phyloP scores from a whole-genome alignment of 2,797 vertebrate species.

The Poeciliopsis gracilis region DNA sequence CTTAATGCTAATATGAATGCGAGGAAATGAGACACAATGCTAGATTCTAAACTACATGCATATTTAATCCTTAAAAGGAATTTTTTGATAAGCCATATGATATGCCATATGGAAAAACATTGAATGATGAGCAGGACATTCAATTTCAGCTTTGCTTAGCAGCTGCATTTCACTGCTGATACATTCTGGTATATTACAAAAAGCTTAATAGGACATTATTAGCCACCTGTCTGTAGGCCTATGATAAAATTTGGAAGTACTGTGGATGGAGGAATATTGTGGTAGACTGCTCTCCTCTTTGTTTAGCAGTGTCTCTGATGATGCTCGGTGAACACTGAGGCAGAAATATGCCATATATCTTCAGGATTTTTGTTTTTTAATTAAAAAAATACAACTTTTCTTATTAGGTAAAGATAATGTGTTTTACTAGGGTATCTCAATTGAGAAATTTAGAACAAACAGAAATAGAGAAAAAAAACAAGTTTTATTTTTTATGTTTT shows the following conservation, averaged over 20 bases:
- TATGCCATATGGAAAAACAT: conserved; percentile 69
- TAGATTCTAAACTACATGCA: conserved; percentile 41
- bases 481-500: too few relatives aligned
- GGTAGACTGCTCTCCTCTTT: not conserved
- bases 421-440: not conserved
- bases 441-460: not conserved
- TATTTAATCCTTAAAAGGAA: conserved; percentile 60
- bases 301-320: not conserved
- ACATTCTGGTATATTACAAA: conserved; percentile 68
- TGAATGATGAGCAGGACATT: conserved; percentile 71
- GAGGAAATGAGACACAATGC: conserved; percentile 65
- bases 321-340: not conserved
- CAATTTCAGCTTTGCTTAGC: conserved; percentile 68
- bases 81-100: conserved; percentile 76
- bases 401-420: not conserved
- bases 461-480: not conserved
- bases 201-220: conserved; percentile 75
- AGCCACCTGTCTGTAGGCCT: conserved; percentile 63
- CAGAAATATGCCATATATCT: not conserved
- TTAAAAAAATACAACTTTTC: not conserved
- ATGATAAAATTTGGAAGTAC: conserved; percentile 29
- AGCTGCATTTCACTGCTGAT: conserved; percentile 72
- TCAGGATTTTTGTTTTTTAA: not conserved
- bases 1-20: conserved; percentile 41
- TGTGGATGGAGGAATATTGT: conserved; percentile 22